Base-by-base conservation (phyloP, 2,797 vertebrate genomes). In the Notoglanidium macrostoma region DNA sequence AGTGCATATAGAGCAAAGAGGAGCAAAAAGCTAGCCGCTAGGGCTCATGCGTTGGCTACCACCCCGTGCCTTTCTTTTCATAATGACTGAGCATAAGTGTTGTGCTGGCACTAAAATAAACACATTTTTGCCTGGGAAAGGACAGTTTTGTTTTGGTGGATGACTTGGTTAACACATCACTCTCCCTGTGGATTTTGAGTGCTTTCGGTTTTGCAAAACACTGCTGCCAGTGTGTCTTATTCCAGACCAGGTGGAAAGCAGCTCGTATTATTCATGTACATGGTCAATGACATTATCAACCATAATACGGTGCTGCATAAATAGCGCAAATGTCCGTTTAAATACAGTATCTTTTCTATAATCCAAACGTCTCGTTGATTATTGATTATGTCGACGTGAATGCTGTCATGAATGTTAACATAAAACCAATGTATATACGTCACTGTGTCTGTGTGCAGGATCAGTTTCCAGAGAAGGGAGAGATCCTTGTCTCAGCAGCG, bases 401-500 rank as follows among this genome's bases (percentile, higher is more conserved):
- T 44, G 23, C 21, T 61, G 15, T 55, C 57, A 21, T 74, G 54
- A 85, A 74, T 61, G 35, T 61, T 61, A 29, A 61, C 23, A 15
- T 51, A 40, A 57, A 73, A 46, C 35, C 23, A 29, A 21, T 74
- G n/a, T 35, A 23, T 83, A 8, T 68, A 12, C 57, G n/a, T 85
- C 19, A 35, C 40, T 9, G 46, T 88, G 68, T 84, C 68, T 92
- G 32, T 89, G 77, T 87, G 89, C 93, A 96, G 96, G 92, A 90
- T 35, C 89, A 88, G 80, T 90, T 92, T 81, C 95, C 95, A 87
- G 92, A 91, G 86, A 92, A 86, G n/a, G 96, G 96, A 49, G 94
- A 95, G 87, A 94, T 96, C 40, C 80, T 87, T 68, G 92, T 96
- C 87, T 94, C 94, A 76, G 94, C 95, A 81, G 86, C n/a, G 12